Evolutionary conservation across 1,140 invertebrate genomes (phyloP).

Genomic region (Habropoda laboriosa): DNA sequence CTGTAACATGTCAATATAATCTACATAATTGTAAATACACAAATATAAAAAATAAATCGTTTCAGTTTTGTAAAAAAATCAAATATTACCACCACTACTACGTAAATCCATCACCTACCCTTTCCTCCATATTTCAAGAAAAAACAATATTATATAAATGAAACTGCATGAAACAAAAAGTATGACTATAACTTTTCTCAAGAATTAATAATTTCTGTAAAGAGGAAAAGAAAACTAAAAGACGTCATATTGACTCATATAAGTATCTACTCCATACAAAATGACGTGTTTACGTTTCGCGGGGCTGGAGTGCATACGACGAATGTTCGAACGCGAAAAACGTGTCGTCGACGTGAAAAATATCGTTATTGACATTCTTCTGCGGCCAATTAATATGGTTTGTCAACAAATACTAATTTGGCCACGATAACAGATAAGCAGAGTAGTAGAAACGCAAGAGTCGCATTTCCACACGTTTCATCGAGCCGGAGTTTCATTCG

Average conservation of each 20-base stretch:
- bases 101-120: neutral
- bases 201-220: neutral
- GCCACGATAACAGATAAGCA: neutral
- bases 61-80: no score
- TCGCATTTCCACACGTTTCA: neutral
- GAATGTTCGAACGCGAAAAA: neutral
- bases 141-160: neutral
- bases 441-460: neutral
- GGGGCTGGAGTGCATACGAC: no score
- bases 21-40: neutral
- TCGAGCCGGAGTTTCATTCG: neutral
- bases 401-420: neutral
- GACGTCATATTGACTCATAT: neutral
- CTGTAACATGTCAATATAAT: no score
- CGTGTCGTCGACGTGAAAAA: neutral
- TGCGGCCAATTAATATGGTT: neutral
- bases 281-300: neutral
- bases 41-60: neutral
- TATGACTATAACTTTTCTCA: neutral
- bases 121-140: neutral
- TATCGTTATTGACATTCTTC: neutral
- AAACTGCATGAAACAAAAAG: neutral
- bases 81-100: neutral
- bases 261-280: neutral
- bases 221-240: neutral